Evolutionary conservation across 2,113 vertebrate species (phyloP), one percentile per base, ranked within the genome.

Genomic region (Reinhardtius hippoglossoides): DNA sequence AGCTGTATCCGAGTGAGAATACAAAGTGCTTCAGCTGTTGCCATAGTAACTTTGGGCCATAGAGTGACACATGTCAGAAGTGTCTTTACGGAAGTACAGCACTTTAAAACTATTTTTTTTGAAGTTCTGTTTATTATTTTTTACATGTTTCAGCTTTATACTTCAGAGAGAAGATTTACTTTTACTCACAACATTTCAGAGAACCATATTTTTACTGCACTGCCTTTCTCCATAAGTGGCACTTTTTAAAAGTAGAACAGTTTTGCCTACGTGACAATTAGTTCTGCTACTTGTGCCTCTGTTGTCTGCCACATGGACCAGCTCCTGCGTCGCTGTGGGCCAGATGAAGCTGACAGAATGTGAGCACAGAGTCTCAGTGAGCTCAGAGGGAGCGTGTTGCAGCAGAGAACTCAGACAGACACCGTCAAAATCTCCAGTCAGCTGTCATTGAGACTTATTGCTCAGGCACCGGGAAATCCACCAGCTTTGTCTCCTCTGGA

Each of bases 1-100:
- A 81, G 76, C 78, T 73, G 42, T 48, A 48, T 48, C 3, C 16
- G 44, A 13, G 42, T 42, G 44, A 58, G 60, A 59, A 62, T 42
- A 46, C 4, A 62, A 81, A 69, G 57, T 26, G 27, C 67, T 68
- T 69, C 37, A 81, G 63, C 55, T 3, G 67, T 84, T 87, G 56
- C 77, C 72, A 85, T 80, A 64, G 75, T 59, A 77, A 85, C 81
- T 42, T 27, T 27, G 37, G 42, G 56, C 21, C 15, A 58, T 42
- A n/a, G 23, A 75, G 56, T 50, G 71, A 67, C 74, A 67, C 75
- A 61, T 42, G 57, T 54, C 72, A 82, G 44, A 72, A 31, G 37
- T 57, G 42, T 37, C 0, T 78, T 60, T 42, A 69, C 26, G 71
- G 20, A 6, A 71, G 14, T n/a, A 18, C 26, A 35, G 7, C 55